A percentile compares a stretch with the other conserved stretches of the same genome.
Evolutionary conservation across 2,888 invertebrate species (phyloP).

Genomic region (Polymixis flavicincta): DNA sequence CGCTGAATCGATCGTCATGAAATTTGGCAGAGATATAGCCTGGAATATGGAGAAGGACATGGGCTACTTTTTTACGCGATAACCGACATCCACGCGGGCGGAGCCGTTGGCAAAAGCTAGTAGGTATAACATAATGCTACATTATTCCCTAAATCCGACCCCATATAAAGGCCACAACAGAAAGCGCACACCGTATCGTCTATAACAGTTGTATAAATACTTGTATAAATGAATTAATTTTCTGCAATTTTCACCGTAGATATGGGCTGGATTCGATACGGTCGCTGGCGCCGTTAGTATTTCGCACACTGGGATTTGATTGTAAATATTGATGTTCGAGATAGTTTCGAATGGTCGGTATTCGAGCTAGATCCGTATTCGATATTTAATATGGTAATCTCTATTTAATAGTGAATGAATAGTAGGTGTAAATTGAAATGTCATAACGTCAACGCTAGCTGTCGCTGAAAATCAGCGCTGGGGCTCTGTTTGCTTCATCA

Average conservation of each 20-base stretch:
- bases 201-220: conserved; percentile 79
- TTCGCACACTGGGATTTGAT: conserved; percentile 35
- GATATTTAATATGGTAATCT: not conserved
- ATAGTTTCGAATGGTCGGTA: not conserved
- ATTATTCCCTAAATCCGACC: conserved; percentile 26
- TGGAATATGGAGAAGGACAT: too few species aligned
- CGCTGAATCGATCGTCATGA: too few species aligned
- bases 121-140: too few species aligned
- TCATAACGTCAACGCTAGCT: too few species aligned
- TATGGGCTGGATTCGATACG: conserved; percentile 74
- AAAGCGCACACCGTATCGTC: conserved; percentile 60
- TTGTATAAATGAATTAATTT: conserved; percentile 86
- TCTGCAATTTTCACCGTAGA: conserved; percentile 85
- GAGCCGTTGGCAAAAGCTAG: too few species aligned
- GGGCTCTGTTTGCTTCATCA: too few species aligned
- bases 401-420: not conserved
- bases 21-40: too few species aligned
- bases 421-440: not conserved
- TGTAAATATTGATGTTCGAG: conserved; percentile 50
- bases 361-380: not conserved
- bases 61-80: too few species aligned
- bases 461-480: too few species aligned
- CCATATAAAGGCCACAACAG: conserved; percentile 18
- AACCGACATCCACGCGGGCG: too few species aligned
- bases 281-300: conserved; percentile 57